Evolutionary conservation across 2,797 vertebrate species (phyloP), one percentile per base, ranked within the genome.

Genomic region (Megaceryle alcyon): DNA sequence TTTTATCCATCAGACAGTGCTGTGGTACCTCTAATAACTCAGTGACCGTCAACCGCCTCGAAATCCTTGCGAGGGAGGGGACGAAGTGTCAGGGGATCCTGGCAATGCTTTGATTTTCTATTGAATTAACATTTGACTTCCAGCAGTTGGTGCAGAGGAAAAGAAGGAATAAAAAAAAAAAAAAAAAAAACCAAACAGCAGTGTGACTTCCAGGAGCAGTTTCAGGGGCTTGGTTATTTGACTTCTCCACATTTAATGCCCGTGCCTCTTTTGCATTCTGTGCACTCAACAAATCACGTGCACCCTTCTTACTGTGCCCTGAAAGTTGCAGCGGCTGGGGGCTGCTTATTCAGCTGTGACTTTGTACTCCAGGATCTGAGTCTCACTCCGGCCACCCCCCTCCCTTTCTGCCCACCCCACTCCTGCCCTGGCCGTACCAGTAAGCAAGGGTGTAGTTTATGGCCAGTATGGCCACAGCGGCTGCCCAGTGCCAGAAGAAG

Each of bases 401-500:
- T 2, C 56, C 37, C 54, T 19, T 5, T 2, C 56, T 13, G 18
- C 56, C 57, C 51, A 7, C 12, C 49, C 57, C 4, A 4, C 7
- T 17, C 6, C 68, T 37, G 7, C 10, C 66, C 59, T 78, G 59
- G 96, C 97, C 97, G 35, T 98, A 99, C 99, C 98, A 98, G 96
- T 97, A 98, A 65, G 98, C 90, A 0, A 98, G 82, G 17, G 82
- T 72, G 75, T 98, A 98, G 84, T 97, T 98, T 53, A 96, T 16
- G 9, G 92, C 68, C 49, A 98, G 95, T 35, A 99, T 64, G 46
- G 98, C 81, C 82, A 99, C 43, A 7, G 99, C 98, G 0, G 97
- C 96, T 7, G 98, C 96, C 57, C 98, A 98, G 97, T 99, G 99
- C 99, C 99, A 99, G 97, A 99, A 99, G 98, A 99, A 99, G 94